phyloP scores from a whole-genome alignment of 1,140 invertebrate genomes.

The Nasonia giraulti region DNA sequence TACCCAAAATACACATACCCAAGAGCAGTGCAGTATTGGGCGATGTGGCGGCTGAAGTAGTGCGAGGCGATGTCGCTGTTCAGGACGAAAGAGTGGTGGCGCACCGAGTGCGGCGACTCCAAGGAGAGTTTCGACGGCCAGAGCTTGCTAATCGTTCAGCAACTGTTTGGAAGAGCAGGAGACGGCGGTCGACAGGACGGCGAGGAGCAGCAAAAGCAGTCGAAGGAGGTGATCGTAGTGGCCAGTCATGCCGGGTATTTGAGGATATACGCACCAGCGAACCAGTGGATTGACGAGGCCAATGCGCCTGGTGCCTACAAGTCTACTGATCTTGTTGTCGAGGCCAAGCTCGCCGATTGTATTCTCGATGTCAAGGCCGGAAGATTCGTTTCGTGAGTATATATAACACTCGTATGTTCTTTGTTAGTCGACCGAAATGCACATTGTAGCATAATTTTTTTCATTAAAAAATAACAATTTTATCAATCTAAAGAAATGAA shows the following conservation, averaged over 20 bases:
- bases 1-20: background rate
- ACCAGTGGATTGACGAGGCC: slow-evolving; percentile 70
- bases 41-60: slow-evolving; percentile 10
- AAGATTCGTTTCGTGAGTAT: slow-evolving; percentile 83
- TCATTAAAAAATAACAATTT: background rate
- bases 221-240: slow-evolving; percentile 79
- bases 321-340: slow-evolving; percentile 82
- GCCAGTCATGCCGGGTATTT: slow-evolving; percentile 83
- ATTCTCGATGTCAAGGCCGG: slow-evolving; percentile 84
- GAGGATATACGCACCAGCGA: slow-evolving; percentile 79
- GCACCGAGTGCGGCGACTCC: slow-evolving; percentile 77
- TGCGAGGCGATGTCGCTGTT: slow-evolving; percentile 83
- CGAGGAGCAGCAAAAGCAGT: slow-evolving; percentile 70
- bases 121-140: slow-evolving; percentile 80
- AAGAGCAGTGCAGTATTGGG: background rate
- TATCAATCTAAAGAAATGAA: background rate
- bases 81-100: slow-evolving; percentile 87
- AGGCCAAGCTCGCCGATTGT: slow-evolving; percentile 79
- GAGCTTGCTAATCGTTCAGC: slow-evolving; percentile 71
- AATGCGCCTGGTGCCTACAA: slow-evolving; percentile 74
- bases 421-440: too few relatives aligned
- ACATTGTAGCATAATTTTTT: background rate
- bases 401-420: background rate
- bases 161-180: background rate
- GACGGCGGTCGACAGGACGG: slow-evolving; percentile 59